Conservation (phyloP, 2,113 vertebrate species). For the Lampris megalopsis region DNA sequence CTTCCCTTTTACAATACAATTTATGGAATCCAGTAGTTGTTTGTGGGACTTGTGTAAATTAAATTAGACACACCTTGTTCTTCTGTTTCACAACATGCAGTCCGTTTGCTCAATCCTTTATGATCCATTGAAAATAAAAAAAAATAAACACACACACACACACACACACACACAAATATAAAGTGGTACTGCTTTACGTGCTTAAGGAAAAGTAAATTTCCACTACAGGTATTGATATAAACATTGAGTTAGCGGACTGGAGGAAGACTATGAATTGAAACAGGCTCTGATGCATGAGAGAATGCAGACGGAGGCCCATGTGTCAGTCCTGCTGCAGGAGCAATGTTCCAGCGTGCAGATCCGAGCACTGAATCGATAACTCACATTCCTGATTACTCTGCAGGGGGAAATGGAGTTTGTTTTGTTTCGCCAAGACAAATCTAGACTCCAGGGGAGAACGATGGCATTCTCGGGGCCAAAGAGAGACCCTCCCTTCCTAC, state of each 20-base stretch:
- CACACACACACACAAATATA: neutral
- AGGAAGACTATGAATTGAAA: conserved; percentile 33
- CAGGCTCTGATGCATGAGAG: conserved; percentile 41
- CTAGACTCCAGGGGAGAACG: conserved; percentile 71
- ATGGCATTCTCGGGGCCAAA: conserved; percentile 67
- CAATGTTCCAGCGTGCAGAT: conserved; percentile 77
- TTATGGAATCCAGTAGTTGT: conserved; percentile 69
- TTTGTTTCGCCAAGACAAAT: conserved; percentile 82
- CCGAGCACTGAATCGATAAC: conserved; percentile 72
- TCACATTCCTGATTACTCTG: conserved; percentile 79
- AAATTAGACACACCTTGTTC: conserved; percentile 62
- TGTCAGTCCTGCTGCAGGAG: conserved; percentile 63
- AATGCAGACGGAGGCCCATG: conserved; percentile 34
- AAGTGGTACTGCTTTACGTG: neutral
- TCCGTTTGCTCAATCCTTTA: neutral
- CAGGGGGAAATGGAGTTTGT: conserved; percentile 80
- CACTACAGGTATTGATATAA: conserved; percentile 52
- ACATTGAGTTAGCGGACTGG: conserved; percentile 42
- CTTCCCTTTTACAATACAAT: conserved; percentile 50
- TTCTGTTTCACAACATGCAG: conserved; percentile 26
- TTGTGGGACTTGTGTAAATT: conserved; percentile 71
- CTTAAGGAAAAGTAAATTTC: conserved; percentile 55
- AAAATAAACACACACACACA: neutral
- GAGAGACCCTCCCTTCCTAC: conserved; percentile 42
- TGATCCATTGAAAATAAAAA: conserved; percentile 37